Conservation (phyloP, 2,113 vertebrate species). For the Conger conger region DNA sequence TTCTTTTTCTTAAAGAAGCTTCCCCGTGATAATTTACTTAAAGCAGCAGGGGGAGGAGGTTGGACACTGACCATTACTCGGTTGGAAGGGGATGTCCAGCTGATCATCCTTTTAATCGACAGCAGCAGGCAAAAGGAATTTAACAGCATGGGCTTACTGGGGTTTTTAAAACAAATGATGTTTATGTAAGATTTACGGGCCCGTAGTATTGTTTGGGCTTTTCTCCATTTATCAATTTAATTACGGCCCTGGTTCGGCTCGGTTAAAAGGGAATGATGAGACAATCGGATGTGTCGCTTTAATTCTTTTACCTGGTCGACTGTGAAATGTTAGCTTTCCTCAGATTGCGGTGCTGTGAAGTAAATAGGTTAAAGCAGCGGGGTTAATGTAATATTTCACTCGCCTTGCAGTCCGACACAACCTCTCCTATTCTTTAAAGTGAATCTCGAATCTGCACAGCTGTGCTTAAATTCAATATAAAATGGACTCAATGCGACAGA, state of each 20-base stretch:
- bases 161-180: conserved; percentile 67
- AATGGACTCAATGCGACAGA: conserved; percentile 34
- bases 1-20: conserved; percentile 65
- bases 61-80: conserved; percentile 81
- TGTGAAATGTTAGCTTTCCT: conserved; percentile 48
- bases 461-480: conserved; percentile 66
- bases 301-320: conserved; percentile 69
- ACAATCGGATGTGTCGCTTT: conserved; percentile 73
- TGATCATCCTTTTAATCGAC: conserved; percentile 78
- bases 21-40: conserved; percentile 72
- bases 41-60: conserved; percentile 61
- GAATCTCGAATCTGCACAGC: conserved; percentile 66
- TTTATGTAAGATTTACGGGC: conserved; percentile 75
- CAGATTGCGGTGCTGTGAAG: conserved; percentile 52
- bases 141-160: conserved; percentile 66
- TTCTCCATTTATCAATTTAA: conserved; percentile 66
- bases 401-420: conserved; percentile 64
- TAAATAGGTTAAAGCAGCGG: conserved; percentile 74
- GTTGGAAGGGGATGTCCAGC: conserved; percentile 78
- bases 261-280: conserved; percentile 64
- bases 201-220: conserved; percentile 60
- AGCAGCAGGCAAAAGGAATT: conserved; percentile 73
- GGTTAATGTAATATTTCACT: conserved; percentile 66
- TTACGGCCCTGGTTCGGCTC: conserved; percentile 62
- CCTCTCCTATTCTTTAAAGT: conserved; percentile 64